Conservation (phyloP, 1,140 invertebrate genomes). For the Drosophila watanabei region DNA sequence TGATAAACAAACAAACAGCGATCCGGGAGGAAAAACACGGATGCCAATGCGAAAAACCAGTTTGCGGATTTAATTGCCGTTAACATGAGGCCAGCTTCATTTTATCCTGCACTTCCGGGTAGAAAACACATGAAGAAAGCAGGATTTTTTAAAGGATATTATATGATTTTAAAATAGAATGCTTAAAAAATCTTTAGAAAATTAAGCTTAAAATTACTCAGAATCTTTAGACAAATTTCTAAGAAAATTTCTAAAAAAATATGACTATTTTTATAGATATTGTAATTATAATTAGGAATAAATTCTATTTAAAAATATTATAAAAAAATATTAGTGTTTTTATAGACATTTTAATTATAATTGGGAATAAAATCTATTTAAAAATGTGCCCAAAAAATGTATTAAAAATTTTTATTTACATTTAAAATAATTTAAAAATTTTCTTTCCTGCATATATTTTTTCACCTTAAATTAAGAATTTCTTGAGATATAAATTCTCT, state of each 20-base stretch:
- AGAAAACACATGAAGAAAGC: background rate
- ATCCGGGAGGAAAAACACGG: constrained; percentile 25
- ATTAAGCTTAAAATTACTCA: background rate
- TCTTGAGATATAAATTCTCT: too few relatives aligned
- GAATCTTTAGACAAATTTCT: too few relatives aligned
- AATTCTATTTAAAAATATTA: too few relatives aligned
- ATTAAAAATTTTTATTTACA: background rate
- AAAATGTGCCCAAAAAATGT: background rate
- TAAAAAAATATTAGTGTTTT: too few relatives aligned
- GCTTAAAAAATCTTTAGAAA: background rate
- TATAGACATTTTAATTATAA: too few relatives aligned
- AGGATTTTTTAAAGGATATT: background rate
- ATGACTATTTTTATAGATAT: too few relatives aligned
- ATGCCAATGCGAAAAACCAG: constrained; percentile 75
- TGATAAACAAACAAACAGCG: constrained; percentile 45
- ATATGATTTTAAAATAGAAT: too few relatives aligned
- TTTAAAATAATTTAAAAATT: background rate
- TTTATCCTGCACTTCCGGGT: constrained; percentile 20
- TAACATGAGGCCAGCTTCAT: constrained; percentile 71
- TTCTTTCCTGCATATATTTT: too few relatives aligned
- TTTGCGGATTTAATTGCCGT: constrained; percentile 83
- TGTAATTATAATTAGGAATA: too few relatives aligned
- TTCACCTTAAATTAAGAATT: too few relatives aligned
- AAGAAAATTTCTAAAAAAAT: too few relatives aligned
- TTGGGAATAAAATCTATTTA: background rate